Evolutionary conservation across 2,797 vertebrate genomes (phyloP).

Genomic region (Muscicapa comitata): DNA sequence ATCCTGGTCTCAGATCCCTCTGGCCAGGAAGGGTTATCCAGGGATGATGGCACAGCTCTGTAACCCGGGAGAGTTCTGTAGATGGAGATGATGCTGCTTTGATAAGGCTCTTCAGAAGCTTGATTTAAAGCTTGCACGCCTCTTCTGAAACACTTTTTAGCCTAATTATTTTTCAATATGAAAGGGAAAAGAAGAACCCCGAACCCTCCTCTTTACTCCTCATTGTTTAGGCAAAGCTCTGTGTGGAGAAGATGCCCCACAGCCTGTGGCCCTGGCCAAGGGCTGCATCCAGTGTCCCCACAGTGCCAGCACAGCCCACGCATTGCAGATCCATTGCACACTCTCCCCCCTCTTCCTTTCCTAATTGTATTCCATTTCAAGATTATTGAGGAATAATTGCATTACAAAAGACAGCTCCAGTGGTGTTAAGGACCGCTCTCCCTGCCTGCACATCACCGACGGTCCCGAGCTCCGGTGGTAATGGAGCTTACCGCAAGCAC

Average conservation of each 20-base stretch:
- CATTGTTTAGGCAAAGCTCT: not conserved
- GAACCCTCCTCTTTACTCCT: not conserved
- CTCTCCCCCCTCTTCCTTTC: not conserved
- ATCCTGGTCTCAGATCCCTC: not conserved
- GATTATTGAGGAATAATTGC: not conserved
- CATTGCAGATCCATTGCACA: not conserved
- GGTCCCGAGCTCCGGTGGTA: not conserved
- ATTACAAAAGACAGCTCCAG: not conserved
- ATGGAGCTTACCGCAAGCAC: slow-evolving; percentile 39
- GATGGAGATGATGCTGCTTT: not conserved
- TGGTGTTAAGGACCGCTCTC: not conserved
- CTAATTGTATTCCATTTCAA: slow-evolving; percentile 18
- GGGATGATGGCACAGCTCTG: accelerated
- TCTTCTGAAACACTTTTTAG: not conserved
- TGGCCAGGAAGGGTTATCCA: not conserved
- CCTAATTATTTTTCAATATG: not conserved
- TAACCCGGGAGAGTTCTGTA: accelerated
- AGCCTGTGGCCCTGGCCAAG: not conserved
- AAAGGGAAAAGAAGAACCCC: not conserved
- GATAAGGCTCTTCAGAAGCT: not conserved
- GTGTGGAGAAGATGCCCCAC: not conserved
- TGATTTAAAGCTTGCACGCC: not conserved
- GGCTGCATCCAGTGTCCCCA: not conserved
- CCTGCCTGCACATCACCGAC: not conserved
- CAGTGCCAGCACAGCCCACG: not conserved